These are phyloP conservation scores for Oriolus oriolus DNA, from an alignment of 2,113 vertebrate species.

Conservation along the genomic window DNA sequence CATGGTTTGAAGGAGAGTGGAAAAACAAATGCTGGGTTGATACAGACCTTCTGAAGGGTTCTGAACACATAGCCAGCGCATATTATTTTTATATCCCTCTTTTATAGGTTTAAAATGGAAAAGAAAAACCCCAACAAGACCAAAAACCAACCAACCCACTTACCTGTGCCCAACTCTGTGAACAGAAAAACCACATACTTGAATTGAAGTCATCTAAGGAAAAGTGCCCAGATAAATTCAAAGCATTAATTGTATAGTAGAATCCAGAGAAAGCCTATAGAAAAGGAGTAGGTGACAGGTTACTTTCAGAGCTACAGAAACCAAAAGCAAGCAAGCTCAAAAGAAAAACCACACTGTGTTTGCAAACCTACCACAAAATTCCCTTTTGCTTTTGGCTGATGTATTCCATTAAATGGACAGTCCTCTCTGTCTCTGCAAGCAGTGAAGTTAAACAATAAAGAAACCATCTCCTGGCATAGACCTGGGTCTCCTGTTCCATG, in stretches of 20 bases:
- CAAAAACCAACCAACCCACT: not conserved
- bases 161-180: slow-evolving; percentile 76
- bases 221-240: slow-evolving; percentile 73
- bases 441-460: slow-evolving; percentile 79
- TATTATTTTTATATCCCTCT: not conserved
- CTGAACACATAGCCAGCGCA: not conserved
- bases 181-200: slow-evolving; percentile 78
- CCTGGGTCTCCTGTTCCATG: slow-evolving; percentile 74
- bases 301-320: not conserved
- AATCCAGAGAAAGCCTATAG: slow-evolving; percentile 90
- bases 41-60: not conserved
- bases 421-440: slow-evolving; percentile 67
- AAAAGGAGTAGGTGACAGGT: not conserved
- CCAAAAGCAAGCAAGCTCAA: not conserved
- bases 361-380: slow-evolving; percentile 82
- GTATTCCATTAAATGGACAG: slow-evolving; percentile 81
- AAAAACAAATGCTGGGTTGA: not conserved
- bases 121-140: not conserved
- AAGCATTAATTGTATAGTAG: slow-evolving; percentile 78
- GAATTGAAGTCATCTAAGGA: slow-evolving; percentile 74
- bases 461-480: slow-evolving; percentile 75
- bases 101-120: not conserved
- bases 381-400: slow-evolving; percentile 82
- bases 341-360: not conserved
- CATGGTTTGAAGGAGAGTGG: not conserved